Evolutionary conservation across 2,888 invertebrate species (phyloP), one percentile per base, ranked within the genome.

Genomic region (Subacronicta megacephala): DNA sequence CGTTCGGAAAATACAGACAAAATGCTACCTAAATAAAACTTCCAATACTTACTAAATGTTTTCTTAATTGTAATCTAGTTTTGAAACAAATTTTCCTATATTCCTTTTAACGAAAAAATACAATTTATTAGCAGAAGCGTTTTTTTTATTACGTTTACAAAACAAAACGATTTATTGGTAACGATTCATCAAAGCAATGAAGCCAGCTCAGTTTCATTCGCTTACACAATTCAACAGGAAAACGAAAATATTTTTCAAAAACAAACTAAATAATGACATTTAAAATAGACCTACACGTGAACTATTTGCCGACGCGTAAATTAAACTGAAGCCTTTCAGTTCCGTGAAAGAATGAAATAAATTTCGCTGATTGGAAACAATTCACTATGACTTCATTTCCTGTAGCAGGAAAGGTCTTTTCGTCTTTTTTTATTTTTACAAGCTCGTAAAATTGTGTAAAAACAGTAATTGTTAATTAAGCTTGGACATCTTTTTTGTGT

Each of bases 301-400:
- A 9, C 0, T 26, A 31, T 44, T 47, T 12, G 23, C 7, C 16
- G 20, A 38, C n/a, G 35, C 29, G 6, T 29, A 26, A 43, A 51
- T 46, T 36, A 35, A 60, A 47, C 13, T 40, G 31, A 70, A 55
- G 9, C 38, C 42, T n/a, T 26, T 17, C 18, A 29, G 18, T 60
- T 60, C 52, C 7, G 20, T 17, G 46, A 59, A 64, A 35, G 18
- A 7, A 47, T 44, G 17, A 47, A 58, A 46, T 54, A 41, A 55
- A 57, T 55, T 57, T n/a, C 23, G 12, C 43, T 29, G 38, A 63
- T 62, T 13, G 46, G 41, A 59, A 57, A 38, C 59, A 45, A 38
- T 74, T 57, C 15, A 26, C 10, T 16, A 1, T 20, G 33, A 29
- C 29, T 40, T 42, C 58, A 41, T 45, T 37, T 60, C 36, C 23